Percentiles rank a stretch among this genome's conserved stretches.
These are phyloP conservation scores for Digitonthophagus gazella DNA, from an alignment of 2,888 invertebrate genomes.

Conservation along the genomic window DNA sequence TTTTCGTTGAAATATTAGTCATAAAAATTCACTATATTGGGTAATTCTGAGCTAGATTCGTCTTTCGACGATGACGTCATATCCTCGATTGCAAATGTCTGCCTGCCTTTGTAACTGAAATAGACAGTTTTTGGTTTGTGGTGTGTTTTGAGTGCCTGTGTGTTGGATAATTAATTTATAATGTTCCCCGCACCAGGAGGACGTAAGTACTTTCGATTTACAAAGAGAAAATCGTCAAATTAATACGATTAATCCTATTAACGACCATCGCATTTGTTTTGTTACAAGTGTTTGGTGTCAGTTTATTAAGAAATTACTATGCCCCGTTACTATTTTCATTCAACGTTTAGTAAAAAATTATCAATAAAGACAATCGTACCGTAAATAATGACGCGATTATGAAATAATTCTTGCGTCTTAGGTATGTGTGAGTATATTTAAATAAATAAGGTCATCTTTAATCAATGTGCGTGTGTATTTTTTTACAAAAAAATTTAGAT, in stretches of 20 bases:
- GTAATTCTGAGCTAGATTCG: constrained; percentile 5
- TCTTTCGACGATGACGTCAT: constrained; percentile 43
- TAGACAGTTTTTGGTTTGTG: constrained; percentile 47
- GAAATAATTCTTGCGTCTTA: constrained; percentile 4
- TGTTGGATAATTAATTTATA: constrained; percentile 42
- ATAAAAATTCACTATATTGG: not conserved
- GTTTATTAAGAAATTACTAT: not conserved
- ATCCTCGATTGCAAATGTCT: constrained; percentile 51
- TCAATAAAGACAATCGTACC: not conserved
- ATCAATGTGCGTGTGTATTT: not conserved
- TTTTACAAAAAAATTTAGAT: not conserved
- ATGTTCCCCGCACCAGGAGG: constrained; percentile 51
- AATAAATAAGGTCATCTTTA: constrained; percentile 14
- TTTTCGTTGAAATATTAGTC: not conserved
- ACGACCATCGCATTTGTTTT: not conserved
- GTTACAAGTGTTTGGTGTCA: not conserved
- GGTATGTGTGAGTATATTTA: constrained; percentile 2
- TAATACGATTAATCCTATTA: not conserved
- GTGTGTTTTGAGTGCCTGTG: constrained; percentile 50
- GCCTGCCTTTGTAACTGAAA: constrained; percentile 47
- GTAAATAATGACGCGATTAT: not conserved
- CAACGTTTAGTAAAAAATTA: not conserved
- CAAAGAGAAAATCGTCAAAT: not conserved
- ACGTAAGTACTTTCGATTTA: constrained; percentile 43
- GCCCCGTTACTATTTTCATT: not conserved